Evolutionary conservation across 2,888 invertebrate genomes (phyloP), one percentile per base, ranked within the genome.

Genomic region (Orthosia incerta): DNA sequence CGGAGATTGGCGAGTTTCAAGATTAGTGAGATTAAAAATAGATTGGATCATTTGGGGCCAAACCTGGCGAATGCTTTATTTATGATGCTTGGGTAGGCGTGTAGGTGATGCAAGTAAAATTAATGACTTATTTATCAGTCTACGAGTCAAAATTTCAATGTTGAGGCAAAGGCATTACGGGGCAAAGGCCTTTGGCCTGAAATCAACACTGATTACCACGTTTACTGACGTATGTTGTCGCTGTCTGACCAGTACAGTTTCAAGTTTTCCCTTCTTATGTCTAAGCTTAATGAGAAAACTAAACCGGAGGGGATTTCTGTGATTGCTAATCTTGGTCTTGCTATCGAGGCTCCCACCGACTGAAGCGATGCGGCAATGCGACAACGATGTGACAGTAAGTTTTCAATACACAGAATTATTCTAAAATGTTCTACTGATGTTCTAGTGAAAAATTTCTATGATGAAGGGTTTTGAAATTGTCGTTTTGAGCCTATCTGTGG

Each of bases 1-100:
- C 16, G 18, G 59, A 71, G 66, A 56, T 74, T 51, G 59, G 48
- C 39, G 9, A 50, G 57, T 60, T 55, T 63, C 48, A 20, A 13
- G 18, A 56, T 64, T 76, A 67, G 66, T 71, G 20, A 45, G 39
- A 50, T 68, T 69, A 26, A 78, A 70, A 68, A 70, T 82, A 72
- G 63, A 63, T 59, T 20, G 20, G 15, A 13, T 20, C 46, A 4
- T n/a, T 39, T 56, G 18, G 23, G 20, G 12, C 7, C 9, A 26
- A 18, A 46, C 26, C 15, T 67, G 18, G n/a, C 50, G 16, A 56
- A 5, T 13, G 5, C 16, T 15, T n/a, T 53, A 15, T 13, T 51
- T 23, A 2, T 11, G 11, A 4, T 45, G 15, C 2, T 13, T 68
- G 4, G 18, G n/a, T 68, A 7, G 18, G n/a, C 31, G 20, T 4